Conservation (phyloP, 2,113 vertebrate species). For the Varanus komodoensis region DNA sequence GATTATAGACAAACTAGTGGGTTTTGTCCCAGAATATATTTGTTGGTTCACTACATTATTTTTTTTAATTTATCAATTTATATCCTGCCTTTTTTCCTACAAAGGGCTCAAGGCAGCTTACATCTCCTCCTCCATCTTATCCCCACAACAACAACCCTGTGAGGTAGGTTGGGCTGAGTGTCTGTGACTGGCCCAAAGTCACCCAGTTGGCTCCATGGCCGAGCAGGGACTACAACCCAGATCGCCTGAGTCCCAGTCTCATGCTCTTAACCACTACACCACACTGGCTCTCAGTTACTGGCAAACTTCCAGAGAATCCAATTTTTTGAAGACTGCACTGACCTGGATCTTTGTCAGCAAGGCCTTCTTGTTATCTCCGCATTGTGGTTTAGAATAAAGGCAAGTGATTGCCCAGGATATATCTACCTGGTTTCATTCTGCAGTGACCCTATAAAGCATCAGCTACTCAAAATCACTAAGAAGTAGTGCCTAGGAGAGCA, state of each 20-base stretch:
- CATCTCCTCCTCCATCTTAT: too few species aligned
- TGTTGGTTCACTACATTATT: not conserved
- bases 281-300: not conserved
- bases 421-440: constrained; percentile 5
- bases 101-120: too few species aligned
- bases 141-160: too few species aligned
- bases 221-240: too few species aligned
- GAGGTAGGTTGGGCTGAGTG: too few species aligned
- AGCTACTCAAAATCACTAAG: not conserved
- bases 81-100: too few species aligned
- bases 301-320: not conserved
- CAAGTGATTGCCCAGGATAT: not conserved
- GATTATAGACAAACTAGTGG: not conserved
- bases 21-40: not conserved
- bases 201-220: too few species aligned
- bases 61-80: too few species aligned
- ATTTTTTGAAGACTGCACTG: not conserved
- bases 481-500: not conserved
- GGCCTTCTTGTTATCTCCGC: not conserved
- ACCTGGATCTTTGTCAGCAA: not conserved
- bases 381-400: not conserved
- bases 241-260: too few species aligned
- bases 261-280: too few species aligned
- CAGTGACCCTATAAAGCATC: not conserved
- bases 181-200: too few species aligned